Conservation (phyloP, 2,888 invertebrate genomes). For the Clitarchus hookeri region DNA sequence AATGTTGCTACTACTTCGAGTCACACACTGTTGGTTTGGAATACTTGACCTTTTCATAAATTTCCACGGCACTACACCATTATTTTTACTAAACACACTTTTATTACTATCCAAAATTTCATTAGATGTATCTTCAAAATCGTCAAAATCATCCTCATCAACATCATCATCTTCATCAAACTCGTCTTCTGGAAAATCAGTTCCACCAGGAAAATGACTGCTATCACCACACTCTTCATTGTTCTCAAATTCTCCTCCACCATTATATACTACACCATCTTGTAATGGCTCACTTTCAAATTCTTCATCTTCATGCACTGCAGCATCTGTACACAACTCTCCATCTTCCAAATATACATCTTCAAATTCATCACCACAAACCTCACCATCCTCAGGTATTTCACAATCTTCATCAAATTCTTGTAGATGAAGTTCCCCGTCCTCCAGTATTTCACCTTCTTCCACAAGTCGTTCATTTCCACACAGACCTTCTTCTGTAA, state of each 20-base stretch:
- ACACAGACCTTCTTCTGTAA: background rate
- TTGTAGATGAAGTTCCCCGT: background rate
- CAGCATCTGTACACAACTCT: background rate
- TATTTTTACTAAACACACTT: constrained; percentile 1
- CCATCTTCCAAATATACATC: constrained; percentile 17
- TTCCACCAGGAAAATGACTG: background rate
- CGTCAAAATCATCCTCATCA: background rate
- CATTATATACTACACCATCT: background rate
- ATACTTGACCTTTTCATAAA: background rate
- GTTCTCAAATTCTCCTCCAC: background rate
- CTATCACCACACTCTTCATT: background rate
- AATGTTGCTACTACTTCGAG: background rate
- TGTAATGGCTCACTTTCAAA: background rate
- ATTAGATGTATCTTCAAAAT: background rate
- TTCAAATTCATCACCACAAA: constrained; percentile 20
- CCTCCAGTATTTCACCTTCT: constrained; percentile 22
- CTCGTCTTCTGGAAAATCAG: background rate
- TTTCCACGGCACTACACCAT: background rate
- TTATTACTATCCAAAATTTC: background rate
- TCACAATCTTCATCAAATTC: background rate
- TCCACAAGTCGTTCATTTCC: background rate
- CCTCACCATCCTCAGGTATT: background rate
- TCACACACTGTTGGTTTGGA: background rate
- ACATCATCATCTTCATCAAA: background rate
- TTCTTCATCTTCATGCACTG: background rate